Evolutionary conservation across 2,797 vertebrate genomes (phyloP).

Genomic region (Adrianichthys oophorus): DNA sequence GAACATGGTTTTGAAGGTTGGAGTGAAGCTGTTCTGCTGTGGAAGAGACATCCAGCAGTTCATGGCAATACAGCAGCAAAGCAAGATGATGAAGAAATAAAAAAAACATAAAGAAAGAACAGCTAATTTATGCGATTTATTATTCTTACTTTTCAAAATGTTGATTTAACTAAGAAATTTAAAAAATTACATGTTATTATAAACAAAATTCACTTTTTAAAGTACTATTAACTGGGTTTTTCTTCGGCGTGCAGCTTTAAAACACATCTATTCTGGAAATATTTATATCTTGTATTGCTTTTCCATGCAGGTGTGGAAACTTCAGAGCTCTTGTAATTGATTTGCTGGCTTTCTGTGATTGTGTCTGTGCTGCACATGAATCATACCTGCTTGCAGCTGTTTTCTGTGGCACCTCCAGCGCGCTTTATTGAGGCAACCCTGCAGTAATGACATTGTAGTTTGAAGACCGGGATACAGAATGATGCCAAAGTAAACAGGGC

Average conservation of each 20-base stretch:
- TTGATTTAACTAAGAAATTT: too few species aligned
- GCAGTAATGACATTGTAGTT: constrained; percentile 44
- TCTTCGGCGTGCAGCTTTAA: too few species aligned
- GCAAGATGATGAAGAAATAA: background rate
- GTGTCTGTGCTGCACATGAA: constrained; percentile 14
- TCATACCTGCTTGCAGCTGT: constrained; percentile 30
- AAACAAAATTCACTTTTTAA: too few species aligned
- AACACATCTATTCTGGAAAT: too few species aligned
- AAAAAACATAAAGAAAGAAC: background rate
- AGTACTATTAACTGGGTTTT: too few species aligned
- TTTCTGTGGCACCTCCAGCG: constrained; percentile 47
- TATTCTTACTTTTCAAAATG: too few species aligned
- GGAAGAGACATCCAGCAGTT: constrained; percentile 24
- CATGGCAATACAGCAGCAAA: constrained; percentile 26
- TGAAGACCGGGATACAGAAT: constrained; percentile 26
- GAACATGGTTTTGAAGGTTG: constrained; percentile 3
- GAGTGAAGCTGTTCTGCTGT: constrained; percentile 13
- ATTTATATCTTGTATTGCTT: too few species aligned
- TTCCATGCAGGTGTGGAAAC: background rate
- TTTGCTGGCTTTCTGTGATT: constrained; percentile 1
- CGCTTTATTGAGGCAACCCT: constrained; percentile 45
- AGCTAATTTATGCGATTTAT: too few species aligned
- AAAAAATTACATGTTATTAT: too few species aligned
- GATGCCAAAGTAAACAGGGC: constrained; percentile 55
- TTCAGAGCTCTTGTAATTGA: constrained; percentile 1